phyloP scores from a whole-genome alignment of 2,888 invertebrate genomes.

The Pollenia griseotomentosa region DNA sequence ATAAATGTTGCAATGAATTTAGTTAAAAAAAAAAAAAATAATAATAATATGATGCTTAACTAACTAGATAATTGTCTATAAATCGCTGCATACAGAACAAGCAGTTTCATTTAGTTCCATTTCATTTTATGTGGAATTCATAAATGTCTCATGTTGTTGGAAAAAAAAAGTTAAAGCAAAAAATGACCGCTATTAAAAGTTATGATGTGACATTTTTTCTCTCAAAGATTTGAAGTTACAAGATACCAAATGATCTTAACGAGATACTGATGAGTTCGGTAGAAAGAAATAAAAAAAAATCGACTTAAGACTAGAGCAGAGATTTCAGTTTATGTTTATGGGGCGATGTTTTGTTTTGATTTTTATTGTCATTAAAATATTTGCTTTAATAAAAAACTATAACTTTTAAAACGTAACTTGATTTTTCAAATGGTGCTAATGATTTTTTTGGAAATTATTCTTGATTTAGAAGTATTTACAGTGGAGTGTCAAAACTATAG shows the following conservation, averaged over 20 bases:
- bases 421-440: too few species aligned
- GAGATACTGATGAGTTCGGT: conserved; percentile 29
- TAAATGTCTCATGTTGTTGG: conserved; percentile 25
- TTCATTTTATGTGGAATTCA: conserved; percentile 42
- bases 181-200: conserved; percentile 53
- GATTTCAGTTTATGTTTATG: conserved; percentile 3
- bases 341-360: neutral
- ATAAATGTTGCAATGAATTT: conserved; percentile 54
- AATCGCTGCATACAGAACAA: conserved; percentile 61
- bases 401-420: too few species aligned
- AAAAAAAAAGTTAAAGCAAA: conserved; percentile 21
- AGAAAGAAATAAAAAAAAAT: conserved; percentile 25
- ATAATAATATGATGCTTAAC: conserved; percentile 54
- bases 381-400: too few species aligned
- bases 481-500: too few species aligned
- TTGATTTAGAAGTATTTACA: too few species aligned
- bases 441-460: too few species aligned
- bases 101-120: conserved; percentile 7
- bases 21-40: neutral
- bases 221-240: conserved; percentile 29
- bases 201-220: conserved; percentile 55
- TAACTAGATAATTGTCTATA: conserved; percentile 22
- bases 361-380: neutral
- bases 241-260: conserved; percentile 44
- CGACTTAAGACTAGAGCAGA: neutral